Percentiles rank a stretch among this genome's conserved stretches.
These are phyloP conservation scores for Takifugu rubripes DNA, from an alignment of 2,797 vertebrate species.

Conservation along the genomic window DNA sequence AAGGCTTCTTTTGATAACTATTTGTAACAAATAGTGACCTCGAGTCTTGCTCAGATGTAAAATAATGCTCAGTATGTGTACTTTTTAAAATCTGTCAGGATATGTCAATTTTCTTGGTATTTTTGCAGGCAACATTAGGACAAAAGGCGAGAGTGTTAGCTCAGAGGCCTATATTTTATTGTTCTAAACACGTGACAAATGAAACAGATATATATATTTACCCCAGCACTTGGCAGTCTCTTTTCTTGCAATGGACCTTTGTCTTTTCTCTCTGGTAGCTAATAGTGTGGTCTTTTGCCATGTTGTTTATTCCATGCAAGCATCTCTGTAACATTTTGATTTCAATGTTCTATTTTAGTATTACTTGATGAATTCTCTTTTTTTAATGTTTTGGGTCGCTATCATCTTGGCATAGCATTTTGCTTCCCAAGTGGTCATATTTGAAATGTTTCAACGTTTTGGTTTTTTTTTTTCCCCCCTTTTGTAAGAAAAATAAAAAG, in stretches of 20 bases:
- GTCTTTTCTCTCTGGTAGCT: slow-evolving; percentile 87
- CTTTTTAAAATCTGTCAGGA: slow-evolving; percentile 80
- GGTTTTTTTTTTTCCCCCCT: slow-evolving; percentile 40
- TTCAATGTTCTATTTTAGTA: slow-evolving; percentile 78
- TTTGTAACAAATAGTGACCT: slow-evolving; percentile 87
- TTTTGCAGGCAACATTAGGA: slow-evolving; percentile 81
- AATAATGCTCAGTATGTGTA: slow-evolving; percentile 81
- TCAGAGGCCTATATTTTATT: slow-evolving; percentile 85
- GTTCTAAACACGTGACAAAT: slow-evolving; percentile 81
- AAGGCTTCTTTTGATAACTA: slow-evolving; percentile 85
- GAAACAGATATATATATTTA: slow-evolving; percentile 93
- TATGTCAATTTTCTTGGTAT: slow-evolving; percentile 81
- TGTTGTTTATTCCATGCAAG: slow-evolving; percentile 93
- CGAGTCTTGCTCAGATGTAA: slow-evolving; percentile 82
- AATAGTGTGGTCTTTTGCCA: slow-evolving; percentile 96
- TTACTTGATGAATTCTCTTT: slow-evolving; percentile 74
- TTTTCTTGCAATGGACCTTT: slow-evolving; percentile 96
- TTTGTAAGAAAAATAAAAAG: slow-evolving; percentile 79
- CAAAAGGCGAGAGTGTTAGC: slow-evolving; percentile 75
- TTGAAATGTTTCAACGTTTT: slow-evolving; percentile 78
- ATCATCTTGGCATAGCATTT: slow-evolving; percentile 79
- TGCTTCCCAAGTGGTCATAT: slow-evolving; percentile 79
- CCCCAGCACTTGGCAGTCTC: slow-evolving; percentile 99
- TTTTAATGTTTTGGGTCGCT: slow-evolving; percentile 76
- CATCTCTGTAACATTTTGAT: slow-evolving; percentile 91